Evolutionary conservation across 1,140 invertebrate species (phyloP).

Genomic region (Pseudomyrmex dendroicus): DNA sequence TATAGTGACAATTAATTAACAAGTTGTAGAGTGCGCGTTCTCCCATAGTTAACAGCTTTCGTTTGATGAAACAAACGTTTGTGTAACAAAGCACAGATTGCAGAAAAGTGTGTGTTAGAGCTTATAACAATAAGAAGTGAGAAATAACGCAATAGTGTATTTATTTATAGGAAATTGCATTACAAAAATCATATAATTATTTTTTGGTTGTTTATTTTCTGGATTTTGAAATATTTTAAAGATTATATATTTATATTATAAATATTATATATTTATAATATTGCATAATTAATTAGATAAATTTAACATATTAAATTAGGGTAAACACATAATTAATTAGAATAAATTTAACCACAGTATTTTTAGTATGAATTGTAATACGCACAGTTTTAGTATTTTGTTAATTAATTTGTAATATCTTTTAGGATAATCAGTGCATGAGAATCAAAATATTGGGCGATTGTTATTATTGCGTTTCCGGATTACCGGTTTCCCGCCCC

Average conservation of each 20-base stretch:
- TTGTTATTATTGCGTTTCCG: conserved; percentile 98
- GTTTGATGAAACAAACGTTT: not conserved
- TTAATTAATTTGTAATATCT: conserved; percentile 20
- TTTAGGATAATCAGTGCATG: conserved; percentile 97
- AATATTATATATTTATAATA: no score
- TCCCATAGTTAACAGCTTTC: not conserved
- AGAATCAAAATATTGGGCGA: conserved; percentile 98
- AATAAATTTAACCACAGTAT: no score
- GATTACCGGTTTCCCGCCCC: conserved; percentile 94
- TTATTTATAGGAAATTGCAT: not conserved
- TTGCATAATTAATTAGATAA: no score
- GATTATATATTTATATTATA: no score
- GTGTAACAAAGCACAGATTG: not conserved
- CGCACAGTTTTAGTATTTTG: not conserved
- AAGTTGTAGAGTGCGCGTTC: not conserved
- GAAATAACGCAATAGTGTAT: not conserved
- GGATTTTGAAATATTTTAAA: no score
- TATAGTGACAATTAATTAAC: conserved; percentile 17
- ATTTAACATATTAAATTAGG: no score
- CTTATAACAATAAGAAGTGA: not conserved
- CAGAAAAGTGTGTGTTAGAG: no score
- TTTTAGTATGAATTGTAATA: not conserved
- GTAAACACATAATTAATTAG: no score
- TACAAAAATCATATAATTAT: not conserved
- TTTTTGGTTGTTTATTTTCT: no score